These are phyloP conservation scores for Drosophila bifasciata DNA, from an alignment of 1,140 invertebrate species.

Conservation along the genomic window DNA sequence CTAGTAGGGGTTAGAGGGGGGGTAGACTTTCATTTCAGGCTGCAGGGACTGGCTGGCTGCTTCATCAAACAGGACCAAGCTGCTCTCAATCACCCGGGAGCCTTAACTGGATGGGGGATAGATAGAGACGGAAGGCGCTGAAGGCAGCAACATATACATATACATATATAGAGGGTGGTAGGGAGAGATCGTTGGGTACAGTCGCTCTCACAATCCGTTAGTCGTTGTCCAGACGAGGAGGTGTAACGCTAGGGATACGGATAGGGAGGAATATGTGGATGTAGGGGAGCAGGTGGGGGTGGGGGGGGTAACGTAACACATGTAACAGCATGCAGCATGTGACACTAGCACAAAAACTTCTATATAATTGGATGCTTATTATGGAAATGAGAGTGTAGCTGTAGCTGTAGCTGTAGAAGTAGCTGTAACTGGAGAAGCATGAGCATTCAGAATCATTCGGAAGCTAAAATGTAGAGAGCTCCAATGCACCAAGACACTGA, in stretches of 20 bases:
- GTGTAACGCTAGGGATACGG: not conserved
- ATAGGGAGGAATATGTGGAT: conserved; percentile 5
- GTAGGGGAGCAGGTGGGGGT: conserved; percentile 2
- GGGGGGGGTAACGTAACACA: too few relatives aligned
- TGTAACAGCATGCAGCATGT: conserved; percentile 47
- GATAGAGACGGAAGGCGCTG: not conserved
- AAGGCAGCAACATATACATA: too few relatives aligned
- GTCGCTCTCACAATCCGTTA: conserved; percentile 5
- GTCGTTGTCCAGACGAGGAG: not conserved
- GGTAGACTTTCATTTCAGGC: not conserved
- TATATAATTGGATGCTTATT: not conserved
- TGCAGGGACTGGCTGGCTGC: not conserved
- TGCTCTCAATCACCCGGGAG: not conserved
- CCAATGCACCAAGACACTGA: too few relatives aligned
- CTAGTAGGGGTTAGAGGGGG: conserved; percentile 11
- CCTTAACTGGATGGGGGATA: not conserved
- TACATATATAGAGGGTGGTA: not conserved
- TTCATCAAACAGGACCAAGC: not conserved
- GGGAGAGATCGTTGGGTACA: conserved; percentile 1
- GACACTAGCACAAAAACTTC: conserved; percentile 26
- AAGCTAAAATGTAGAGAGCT: too few relatives aligned
- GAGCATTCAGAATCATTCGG: not conserved
- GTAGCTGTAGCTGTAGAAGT: too few relatives aligned
- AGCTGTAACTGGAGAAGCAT: too few relatives aligned
- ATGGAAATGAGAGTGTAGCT: conserved; percentile 3